Evolutionary conservation across 2,113 vertebrate species (phyloP), one percentile per base, ranked within the genome.

Genomic region (Mormoops blainvillei): DNA sequence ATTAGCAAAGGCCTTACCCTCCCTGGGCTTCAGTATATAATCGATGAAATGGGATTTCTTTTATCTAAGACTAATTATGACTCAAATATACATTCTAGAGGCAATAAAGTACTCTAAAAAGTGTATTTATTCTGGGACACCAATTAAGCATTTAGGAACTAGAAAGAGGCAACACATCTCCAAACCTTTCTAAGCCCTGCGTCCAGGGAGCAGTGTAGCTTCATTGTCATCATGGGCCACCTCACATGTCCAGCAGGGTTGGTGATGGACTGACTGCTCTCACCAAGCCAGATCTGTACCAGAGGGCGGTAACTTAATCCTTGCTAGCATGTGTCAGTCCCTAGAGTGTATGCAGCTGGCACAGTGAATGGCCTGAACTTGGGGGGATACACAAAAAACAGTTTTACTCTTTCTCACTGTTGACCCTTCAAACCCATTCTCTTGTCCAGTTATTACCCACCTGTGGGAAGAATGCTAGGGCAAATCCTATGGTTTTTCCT

Each of bases 171-270:
- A 33, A 8, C 2, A 2, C 18, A 4, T 41, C 43, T 28, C 7
- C 3, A 89, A 43, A 78, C 7, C 19, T 28, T 45, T 68, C 71
- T 77, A 16, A 68, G 38, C 63, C 65, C 4, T 45, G 28, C 14
- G 28, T 18, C 31, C 65, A n/a, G 48, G 76, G 36, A 65, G n/a
- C 28, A 20, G 77, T n/a, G 26, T 16, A 24, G 15, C 61, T 26
- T 33, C 20, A 4, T 2, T 11, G 76, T 68, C 38, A 26, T 43
- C 6, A 0, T 15, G n/a, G 48, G 38, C n/a, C 2, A 0, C 61
- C 18, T 15, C 48, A 14, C 11, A 7, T 4, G 2, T 38, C 36
- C 33, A 20, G 28, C 12, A 14, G 65, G 31, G 33, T 1, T 84
- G 65, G 38, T 15, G 38, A 18, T 45, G 65, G 76, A 41, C 89